These are phyloP conservation scores for Aleiodes alternator DNA, from an alignment of 2,888 invertebrate genomes.

Conservation along the genomic window DNA sequence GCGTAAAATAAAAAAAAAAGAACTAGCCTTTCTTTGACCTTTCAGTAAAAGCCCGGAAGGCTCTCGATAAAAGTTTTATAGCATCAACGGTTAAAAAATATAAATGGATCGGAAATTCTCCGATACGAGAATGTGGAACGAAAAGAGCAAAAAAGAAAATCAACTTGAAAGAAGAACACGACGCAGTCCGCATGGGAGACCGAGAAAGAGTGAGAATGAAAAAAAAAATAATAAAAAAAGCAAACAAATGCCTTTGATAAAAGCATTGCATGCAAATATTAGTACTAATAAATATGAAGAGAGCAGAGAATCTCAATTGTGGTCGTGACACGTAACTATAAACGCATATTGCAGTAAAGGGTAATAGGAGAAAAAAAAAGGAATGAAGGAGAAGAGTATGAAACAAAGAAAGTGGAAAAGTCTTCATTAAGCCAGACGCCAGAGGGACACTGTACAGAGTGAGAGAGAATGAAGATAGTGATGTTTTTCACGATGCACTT, in stretches of 20 bases:
- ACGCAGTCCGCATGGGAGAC: not conserved
- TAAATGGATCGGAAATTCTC: conserved; percentile 42
- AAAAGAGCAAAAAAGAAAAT: conserved; percentile 13
- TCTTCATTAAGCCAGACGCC: conserved; percentile 72
- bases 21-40: conserved; percentile 10
- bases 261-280: conserved; percentile 48
- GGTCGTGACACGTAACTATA: conserved; percentile 20
- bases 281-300: conserved; percentile 48
- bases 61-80: conserved; percentile 53
- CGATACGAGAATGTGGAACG: conserved; percentile 19
- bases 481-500: conserved; percentile 25
- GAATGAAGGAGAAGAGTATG: conserved; percentile 49
- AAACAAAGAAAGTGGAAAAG: conserved; percentile 47
- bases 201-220: conserved; percentile 36
- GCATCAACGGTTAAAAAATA: conserved; percentile 47
- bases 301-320: conserved; percentile 30
- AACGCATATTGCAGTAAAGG: conserved; percentile 40
- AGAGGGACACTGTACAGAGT: conserved; percentile 51
- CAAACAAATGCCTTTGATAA: conserved; percentile 23
- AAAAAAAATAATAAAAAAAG: conserved; percentile 35
- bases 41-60: conserved; percentile 47
- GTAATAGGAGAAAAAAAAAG: conserved; percentile 44
- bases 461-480: conserved; percentile 36
- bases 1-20: not conserved
- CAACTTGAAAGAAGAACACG: conserved; percentile 33